Base-by-base conservation (phyloP, 2,113 vertebrate genomes). In the Tragelaphus strepsiceros region DNA sequence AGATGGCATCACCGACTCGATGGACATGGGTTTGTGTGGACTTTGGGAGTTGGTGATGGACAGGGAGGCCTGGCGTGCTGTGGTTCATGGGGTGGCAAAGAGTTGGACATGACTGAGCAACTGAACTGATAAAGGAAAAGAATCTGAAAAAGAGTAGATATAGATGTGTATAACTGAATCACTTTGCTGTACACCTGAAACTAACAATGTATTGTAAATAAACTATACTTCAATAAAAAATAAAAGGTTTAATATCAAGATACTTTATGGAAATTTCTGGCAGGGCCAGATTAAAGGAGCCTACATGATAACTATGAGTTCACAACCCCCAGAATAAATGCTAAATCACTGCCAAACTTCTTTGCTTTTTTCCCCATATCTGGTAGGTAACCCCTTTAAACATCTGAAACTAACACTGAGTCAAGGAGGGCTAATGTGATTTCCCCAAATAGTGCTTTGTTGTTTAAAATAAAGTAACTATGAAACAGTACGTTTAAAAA, bases 381-480 rank as follows among this genome's bases (percentile, higher is more conserved):
- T 0, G 0, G 62, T 64, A 77, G 89, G 49, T 92, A 83, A 97
- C 96, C 95, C 96, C 88, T 97, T 96, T 94, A 96, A 96, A 97
- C 90, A 97, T 95, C 62, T 96, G 91, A 94, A 91, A 95, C 83
- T 53, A 97, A 87, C 96, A 84, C 94, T 97, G 97, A 97, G 96
- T 98, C 97, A 97, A 93, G 12, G 51, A 96, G 86, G 89, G 87
- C 93, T 97, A 94, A 97, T 97, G 95, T 43, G 96, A 97, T 97
- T 97, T 97, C 96, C 93, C 93, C 95, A 67, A 96, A 97, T 58
- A 71, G 83, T 56, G 93, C 83, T 96, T 96, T 91, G 87, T 91
- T 97, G 96, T 95, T 97, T 96, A 96, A 98, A 97, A 97, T 90
- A 96, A 92, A 97, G 91, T 97, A 96, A 96, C 67, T 83, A 95